Conservation (phyloP, 2,888 invertebrate genomes). For the Slavum lentiscoides region DNA sequence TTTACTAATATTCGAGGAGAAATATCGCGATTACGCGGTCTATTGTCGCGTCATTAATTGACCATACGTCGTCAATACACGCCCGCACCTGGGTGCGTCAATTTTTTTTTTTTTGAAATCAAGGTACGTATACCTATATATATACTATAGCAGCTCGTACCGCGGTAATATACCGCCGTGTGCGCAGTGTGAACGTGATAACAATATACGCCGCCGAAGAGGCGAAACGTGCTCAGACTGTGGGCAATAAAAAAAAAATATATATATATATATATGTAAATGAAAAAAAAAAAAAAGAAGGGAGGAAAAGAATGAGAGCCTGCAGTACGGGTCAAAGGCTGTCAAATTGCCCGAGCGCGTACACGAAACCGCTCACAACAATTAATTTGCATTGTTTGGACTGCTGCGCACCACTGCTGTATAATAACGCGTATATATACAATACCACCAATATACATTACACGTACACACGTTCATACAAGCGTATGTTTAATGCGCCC, state of each 20-base stretch:
- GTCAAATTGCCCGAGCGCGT: conserved; percentile 36
- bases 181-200: conserved; percentile 28
- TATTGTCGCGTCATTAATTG: too few species aligned
- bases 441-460: neutral
- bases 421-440: neutral
- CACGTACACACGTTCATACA: neutral
- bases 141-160: too few species aligned
- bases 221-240: conserved; percentile 52
- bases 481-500: conserved; percentile 1
- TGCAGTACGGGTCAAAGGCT: conserved; percentile 49
- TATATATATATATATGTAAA: too few species aligned
- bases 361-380: conserved; percentile 48
- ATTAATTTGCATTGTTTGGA: conserved; percentile 51
- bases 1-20: too few species aligned
- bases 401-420: neutral
- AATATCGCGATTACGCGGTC: too few species aligned
- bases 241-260: conserved; percentile 45
- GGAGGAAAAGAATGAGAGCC: conserved; percentile 25
- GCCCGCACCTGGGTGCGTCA: too few species aligned
- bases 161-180: neutral
- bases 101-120: too few species aligned
- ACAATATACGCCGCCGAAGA: conserved; percentile 40
- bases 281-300: conserved; percentile 12
- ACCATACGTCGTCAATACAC: too few species aligned
- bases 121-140: too few species aligned